These are phyloP conservation scores for Pseudachorutes palmiensis DNA, from an alignment of 1,140 invertebrate genomes.

Conservation along the genomic window DNA sequence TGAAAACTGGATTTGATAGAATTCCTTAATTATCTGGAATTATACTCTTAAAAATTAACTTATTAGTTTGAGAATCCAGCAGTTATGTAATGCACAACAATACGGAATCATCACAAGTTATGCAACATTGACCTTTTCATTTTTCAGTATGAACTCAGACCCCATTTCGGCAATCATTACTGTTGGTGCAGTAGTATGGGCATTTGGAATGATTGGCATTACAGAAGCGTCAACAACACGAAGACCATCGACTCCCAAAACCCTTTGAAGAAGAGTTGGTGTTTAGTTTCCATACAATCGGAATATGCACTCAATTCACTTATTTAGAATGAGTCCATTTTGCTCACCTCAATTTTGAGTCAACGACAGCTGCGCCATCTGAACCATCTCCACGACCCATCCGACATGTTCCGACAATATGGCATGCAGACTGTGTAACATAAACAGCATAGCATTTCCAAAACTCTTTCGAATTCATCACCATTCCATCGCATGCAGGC, in stretches of 20 bases:
- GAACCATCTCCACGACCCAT: background rate
- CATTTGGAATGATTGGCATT: slow-evolving; percentile 50
- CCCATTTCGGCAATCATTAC: slow-evolving; percentile 49
- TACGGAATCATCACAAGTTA: too few species aligned
- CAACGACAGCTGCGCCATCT: background rate
- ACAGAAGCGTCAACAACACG: slow-evolving; percentile 51
- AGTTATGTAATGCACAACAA: too few species aligned
- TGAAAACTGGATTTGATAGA: too few species aligned
- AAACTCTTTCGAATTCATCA: background rate
- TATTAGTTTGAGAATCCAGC: too few species aligned
- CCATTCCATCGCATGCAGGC: background rate
- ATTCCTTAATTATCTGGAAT: too few species aligned
- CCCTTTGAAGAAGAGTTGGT: slow-evolving; percentile 40
- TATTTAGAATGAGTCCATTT: too few species aligned
- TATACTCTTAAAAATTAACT: too few species aligned
- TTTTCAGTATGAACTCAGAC: slow-evolving; percentile 28
- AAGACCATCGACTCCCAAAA: slow-evolving; percentile 45
- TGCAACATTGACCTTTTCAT: too few species aligned
- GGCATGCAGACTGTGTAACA: background rate
- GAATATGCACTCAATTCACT: too few species aligned
- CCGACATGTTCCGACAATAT: background rate
- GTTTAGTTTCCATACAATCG: background rate
- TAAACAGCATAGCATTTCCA: background rate
- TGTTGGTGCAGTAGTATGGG: slow-evolving; percentile 47
- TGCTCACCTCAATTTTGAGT: slow-evolving; percentile 5